These are phyloP conservation scores for Takifugu rubripes DNA, from an alignment of 2,797 vertebrate species.

Conservation along the genomic window DNA sequence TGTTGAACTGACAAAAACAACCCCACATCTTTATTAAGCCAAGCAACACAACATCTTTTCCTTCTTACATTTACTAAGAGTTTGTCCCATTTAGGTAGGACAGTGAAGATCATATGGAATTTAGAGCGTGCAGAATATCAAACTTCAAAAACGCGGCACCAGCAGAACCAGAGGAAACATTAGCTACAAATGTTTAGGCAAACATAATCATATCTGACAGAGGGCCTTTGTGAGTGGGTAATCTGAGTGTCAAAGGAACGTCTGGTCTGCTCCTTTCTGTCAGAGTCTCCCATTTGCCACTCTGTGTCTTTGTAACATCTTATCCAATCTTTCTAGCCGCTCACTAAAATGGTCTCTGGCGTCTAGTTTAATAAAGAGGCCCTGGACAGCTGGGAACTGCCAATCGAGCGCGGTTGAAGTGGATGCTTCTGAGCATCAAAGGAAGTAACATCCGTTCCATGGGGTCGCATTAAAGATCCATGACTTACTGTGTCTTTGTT, in stretches of 20 bases:
- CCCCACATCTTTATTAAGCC: too few relatives aligned
- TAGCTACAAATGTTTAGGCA: conserved; percentile 37
- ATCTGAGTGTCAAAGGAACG: conserved; percentile 23
- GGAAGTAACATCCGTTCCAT: conserved; percentile 53
- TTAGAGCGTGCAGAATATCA: conserved; percentile 38
- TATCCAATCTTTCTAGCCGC: conserved; percentile 29
- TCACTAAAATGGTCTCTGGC: conserved; percentile 34
- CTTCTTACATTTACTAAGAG: too few relatives aligned
- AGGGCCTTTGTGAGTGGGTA: conserved; percentile 30
- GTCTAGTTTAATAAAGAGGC: conserved; percentile 50
- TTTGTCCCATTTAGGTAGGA: too few relatives aligned
- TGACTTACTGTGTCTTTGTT: conserved; percentile 32
- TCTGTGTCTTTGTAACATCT: conserved; percentile 36
- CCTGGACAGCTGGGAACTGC: conserved; percentile 36
- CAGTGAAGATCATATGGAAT: too few relatives aligned
- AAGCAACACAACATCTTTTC: too few relatives aligned
- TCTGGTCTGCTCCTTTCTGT: conserved; percentile 13
- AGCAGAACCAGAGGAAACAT: conserved; percentile 28
- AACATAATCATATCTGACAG: conserved; percentile 41
- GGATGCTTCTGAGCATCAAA: conserved; percentile 36
- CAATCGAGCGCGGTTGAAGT: conserved; percentile 50
- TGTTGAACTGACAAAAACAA: too few relatives aligned
- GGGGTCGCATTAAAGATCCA: conserved; percentile 29
- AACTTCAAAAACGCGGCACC: conserved; percentile 7
- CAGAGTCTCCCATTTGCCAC: neutral